Base-by-base conservation (phyloP, 53 echinoderm and acorn worm genomes). In the Astropecten irregularis region DNA sequence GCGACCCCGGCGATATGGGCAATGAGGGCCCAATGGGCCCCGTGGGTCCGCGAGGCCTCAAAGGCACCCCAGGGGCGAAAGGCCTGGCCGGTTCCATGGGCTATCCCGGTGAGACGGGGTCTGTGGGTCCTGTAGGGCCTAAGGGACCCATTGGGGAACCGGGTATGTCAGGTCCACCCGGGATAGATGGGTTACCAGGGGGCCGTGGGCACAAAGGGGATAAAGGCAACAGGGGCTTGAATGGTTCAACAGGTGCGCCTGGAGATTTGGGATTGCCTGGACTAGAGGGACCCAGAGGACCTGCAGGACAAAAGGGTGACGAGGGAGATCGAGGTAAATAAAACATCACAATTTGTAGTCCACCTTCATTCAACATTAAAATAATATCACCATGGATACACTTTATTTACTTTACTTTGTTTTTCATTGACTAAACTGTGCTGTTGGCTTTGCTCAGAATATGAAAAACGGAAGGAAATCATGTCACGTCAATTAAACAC, bases 21-120 rank as follows among this genome's bases (percentile, higher is more conserved):
- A 23, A 50, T 2, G 35, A 40, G 30, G 86, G 90, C 39, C 72
- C 73, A 32, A 66, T 32, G 3, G 90, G 91, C n/a, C 91, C 86
- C 29, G 38, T 52, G 1, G 90, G 90, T n/a, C 85, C 54, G 9
- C 64, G 38, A 15, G 90, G 90, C 20, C 19, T 52, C 5, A 76
- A 67, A 31, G 89, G 89, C 15, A 73, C 79, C 9, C 69, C 71
- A 11, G 90, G 90, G 8, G 67, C 85, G 9, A 70, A 36, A 29
- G 90, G 90, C 44, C 19, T 61, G 27, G 50, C 58, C 22, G 87
- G 87, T 0, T 57, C 77, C 22, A 22, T 62, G 16, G 89, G 83
- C 10, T 34, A 54, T 2, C 34, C 25, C 22, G 83, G 83, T 34
- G 84, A 84, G 53, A 91, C 62, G 18, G 88, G 84, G 19, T 71